Base-by-base conservation (phyloP, 1,140 invertebrate genomes). In the Drosophila repleta region DNA sequence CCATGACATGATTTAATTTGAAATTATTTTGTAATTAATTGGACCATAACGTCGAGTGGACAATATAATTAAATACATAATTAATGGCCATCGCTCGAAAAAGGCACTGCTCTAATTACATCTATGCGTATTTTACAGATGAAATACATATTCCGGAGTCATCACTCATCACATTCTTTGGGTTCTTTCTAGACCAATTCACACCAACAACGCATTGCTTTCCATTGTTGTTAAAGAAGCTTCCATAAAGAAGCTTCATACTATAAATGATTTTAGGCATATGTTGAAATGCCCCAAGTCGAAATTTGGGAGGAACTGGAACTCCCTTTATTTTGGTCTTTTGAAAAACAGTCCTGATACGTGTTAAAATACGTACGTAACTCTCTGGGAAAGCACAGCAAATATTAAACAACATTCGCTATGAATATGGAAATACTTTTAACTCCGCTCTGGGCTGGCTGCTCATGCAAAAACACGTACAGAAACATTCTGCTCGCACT, bases 21-120 rank as follows among this genome's bases (percentile, higher is more conserved):
- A 88, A 87, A 88, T 88, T 88, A 87, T 87, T 67, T 83, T 72
- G 74, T 87, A 82, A 85, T 88, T 88, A 88, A 87, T 87, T 87
- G 75, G 70, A 65, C 63, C 65, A 61, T 43, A 69, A 62, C 37
- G 71, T 64, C 72, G 70, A 85, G 65, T 78, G 65, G 62, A 66
- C 82, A 68, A 81, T 77, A 78, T 88, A 88, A 85, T 88, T 85
- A 84, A 85, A 85, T 84, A 76, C 52, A 70, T 84, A 82, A 87
- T 85, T 80, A 76, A 85, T 73, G 35, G 56, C 7, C 29, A 18
- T 45, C 32, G 11, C 8, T 51, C 39, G 8, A 57, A 35, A 20
- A 75, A 57, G 43, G 17, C 41, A 26, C 37, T 53, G 20, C 67
- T 87, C 82, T 87, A 87, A 84, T 87, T 76, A 79, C n/a, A 18